Base-by-base conservation (phyloP, 2,113 vertebrate species). In the Lophotis ruficrista region DNA sequence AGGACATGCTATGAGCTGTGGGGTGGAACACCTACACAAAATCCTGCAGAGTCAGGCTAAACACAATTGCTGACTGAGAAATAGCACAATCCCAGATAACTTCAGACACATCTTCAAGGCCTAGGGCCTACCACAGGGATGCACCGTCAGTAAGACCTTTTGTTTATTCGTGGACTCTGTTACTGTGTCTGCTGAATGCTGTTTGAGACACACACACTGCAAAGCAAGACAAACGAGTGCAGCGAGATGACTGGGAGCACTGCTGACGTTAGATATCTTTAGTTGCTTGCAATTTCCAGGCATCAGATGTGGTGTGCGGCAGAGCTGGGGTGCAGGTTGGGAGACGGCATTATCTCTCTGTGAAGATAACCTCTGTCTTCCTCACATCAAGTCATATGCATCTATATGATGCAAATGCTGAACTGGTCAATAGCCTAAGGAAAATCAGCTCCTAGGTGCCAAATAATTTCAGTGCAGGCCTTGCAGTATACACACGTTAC, bases 171-270 rank as follows among this genome's bases (percentile, higher is more conserved):
- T 10, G 7, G 35, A 3, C 77, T 75, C 38, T 65, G 24, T 61
- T 71, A 73, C 15, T 58, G 6, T 31, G 8, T 43, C 50, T 86
- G 37, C 37, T 83, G 71, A 73, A 53, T 62, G 24, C 23, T 0
- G 0, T 66, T 58, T 71, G n/a, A 83, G 51, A 75, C 25, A 43
- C 1, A 3, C 10, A 35, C 20, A 43, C 68, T 54, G 27, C 68
- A 90, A 57, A 86, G 51, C 71, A 70, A 81, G 82, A 81, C 17
- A 30, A 95, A 86, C 45, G 30, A 70, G 71, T 28, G 24, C 37
- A 76, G 54, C 2, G 2, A 83, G 66, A 58, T 77, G n/a, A 10
- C 37, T 69, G 45, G 35, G 31, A 87, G 24, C 17, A 14, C 71
- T 69, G 41, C 73, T 89, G 62, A 61, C 30, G 9, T n/a, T 43